Conservation (phyloP, 1,140 invertebrate species). For the Orius laevigatus region DNA sequence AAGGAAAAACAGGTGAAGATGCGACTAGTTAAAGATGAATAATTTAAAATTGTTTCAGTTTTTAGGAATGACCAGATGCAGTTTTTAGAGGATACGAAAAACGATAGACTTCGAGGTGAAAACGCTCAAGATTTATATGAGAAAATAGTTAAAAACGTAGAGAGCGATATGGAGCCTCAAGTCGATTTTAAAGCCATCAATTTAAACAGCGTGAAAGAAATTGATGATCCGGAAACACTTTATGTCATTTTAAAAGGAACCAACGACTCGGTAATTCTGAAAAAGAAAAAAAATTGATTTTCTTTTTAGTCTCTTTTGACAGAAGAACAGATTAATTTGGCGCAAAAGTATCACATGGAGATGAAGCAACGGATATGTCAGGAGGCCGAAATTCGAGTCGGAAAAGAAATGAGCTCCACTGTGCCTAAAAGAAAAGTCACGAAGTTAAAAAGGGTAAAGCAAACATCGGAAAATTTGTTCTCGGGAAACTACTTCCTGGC, state of each 20-base stretch:
- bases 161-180: not conserved
- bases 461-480: constrained; percentile 15
- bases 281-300: not conserved
- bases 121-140: constrained; percentile 29
- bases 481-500: too few species aligned
- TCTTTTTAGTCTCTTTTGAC: constrained; percentile 28
- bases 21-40: not conserved
- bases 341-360: constrained; percentile 26
- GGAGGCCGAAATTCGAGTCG: constrained; percentile 21
- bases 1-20: constrained; percentile 37
- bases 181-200: not conserved
- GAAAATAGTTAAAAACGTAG: constrained; percentile 27
- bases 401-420: constrained; percentile 23
- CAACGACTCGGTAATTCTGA: not conserved
- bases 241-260: not conserved
- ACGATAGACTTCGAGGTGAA: constrained; percentile 25
- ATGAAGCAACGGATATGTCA: constrained; percentile 24
- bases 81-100: constrained; percentile 3
- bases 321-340: constrained; percentile 24
- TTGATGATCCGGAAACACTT: not conserved
- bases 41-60: not conserved
- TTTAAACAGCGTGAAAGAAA: not conserved
- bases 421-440: constrained; percentile 28
- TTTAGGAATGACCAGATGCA: not conserved
- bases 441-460: constrained; percentile 33